phyloP scores from a whole-genome alignment of 2,113 vertebrate genomes.

The Lycocorax pyrrhopterus region DNA sequence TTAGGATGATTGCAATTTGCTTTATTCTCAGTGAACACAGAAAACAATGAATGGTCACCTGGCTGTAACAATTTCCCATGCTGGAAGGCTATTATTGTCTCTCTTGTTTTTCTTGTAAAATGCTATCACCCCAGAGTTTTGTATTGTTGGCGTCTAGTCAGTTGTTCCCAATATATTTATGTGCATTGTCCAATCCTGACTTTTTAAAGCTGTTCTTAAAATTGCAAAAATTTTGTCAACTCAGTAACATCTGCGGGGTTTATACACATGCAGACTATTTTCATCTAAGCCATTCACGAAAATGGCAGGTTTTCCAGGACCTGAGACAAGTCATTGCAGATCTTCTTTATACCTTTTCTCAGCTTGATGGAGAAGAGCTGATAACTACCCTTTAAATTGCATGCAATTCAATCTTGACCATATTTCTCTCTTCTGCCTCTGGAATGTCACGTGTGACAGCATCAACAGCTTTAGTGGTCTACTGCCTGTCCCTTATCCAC shows the following conservation, averaged over 20 bases:
- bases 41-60: not conserved
- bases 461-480: not conserved
- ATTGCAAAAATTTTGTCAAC: not conserved
- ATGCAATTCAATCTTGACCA: not conserved
- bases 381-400: not conserved
- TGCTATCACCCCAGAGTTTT: not conserved
- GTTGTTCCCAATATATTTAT: not conserved
- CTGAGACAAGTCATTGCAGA: not conserved
- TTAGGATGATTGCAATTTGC: not conserved
- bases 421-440: not conserved
- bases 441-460: not conserved
- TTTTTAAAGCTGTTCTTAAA: not conserved
- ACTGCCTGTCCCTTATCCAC: not conserved
- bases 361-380: not conserved
- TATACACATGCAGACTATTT: not conserved
- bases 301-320: not conserved
- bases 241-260: not conserved
- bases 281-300: not conserved
- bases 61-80: not conserved
- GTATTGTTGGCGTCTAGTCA: not conserved
- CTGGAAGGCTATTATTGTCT: not conserved
- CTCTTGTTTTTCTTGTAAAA: not conserved
- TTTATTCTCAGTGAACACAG: not conserved
- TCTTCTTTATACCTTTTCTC: not conserved
- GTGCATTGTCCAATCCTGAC: not conserved